These are phyloP conservation scores for Acrobasis consociella DNA, from an alignment of 2,888 invertebrate genomes.

Conservation along the genomic window DNA sequence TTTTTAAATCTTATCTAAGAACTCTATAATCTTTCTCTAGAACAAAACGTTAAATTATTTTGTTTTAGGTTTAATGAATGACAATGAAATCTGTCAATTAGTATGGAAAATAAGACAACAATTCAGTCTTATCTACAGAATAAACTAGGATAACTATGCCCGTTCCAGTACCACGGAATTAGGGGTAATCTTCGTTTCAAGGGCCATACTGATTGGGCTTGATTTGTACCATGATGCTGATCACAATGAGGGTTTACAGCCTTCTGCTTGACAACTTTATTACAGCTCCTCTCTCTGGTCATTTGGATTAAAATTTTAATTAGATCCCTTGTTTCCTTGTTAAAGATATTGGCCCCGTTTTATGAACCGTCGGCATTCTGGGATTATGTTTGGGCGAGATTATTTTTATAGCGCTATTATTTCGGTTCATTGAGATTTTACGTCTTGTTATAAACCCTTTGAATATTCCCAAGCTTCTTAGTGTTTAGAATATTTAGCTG, in stretches of 20 bases:
- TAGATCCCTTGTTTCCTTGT: conserved; percentile 65
- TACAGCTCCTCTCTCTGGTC: conserved; percentile 54
- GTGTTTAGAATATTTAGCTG: neutral
- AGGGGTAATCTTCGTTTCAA: conserved; percentile 25
- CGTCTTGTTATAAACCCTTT: conserved; percentile 25
- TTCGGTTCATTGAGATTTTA: conserved; percentile 26
- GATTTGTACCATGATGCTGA: conserved; percentile 40
- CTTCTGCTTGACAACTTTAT: conserved; percentile 59
- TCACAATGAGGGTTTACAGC: conserved; percentile 54
- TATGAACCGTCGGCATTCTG: conserved; percentile 49
- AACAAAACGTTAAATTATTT: conserved; percentile 25
- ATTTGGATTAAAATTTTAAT: conserved; percentile 67
- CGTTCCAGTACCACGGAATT: conserved; percentile 16
- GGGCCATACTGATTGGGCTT: conserved; percentile 32
- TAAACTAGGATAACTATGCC: conserved; percentile 14
- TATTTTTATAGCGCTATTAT: conserved; percentile 26
- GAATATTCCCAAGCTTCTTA: conserved; percentile 17
- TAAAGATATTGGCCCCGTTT: conserved; percentile 62
- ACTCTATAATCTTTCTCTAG: no score
- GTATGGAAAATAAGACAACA: conserved; percentile 3
- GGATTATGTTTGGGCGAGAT: conserved; percentile 42
- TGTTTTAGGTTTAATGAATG: conserved; percentile 13
- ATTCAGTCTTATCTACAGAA: conserved; percentile 13
- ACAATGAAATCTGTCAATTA: conserved; percentile 19
- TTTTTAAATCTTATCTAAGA: no score